These are phyloP conservation scores for Sylvilagus floridanus DNA, from an alignment of 2,797 vertebrate species.

Conservation along the genomic window DNA sequence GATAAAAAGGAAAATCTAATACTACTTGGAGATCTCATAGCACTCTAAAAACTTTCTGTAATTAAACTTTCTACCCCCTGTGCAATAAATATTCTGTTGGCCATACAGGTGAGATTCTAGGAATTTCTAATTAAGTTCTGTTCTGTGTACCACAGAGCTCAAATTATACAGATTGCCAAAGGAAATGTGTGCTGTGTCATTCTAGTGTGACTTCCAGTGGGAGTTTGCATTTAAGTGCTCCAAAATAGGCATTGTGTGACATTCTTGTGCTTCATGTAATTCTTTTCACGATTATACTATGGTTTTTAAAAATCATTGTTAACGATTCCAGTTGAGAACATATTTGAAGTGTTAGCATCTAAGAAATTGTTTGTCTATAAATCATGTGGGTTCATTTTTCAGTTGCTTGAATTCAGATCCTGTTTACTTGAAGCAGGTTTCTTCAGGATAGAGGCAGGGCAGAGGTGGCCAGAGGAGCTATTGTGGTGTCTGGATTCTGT, in stretches of 20 bases:
- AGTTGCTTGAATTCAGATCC: constrained; percentile 35
- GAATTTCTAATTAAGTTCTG: constrained; percentile 72
- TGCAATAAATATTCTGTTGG: constrained; percentile 52
- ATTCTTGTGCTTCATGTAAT: not conserved
- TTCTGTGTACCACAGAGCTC: constrained; percentile 57
- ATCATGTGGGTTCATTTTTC: constrained; percentile 4
- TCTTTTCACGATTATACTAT: constrained; percentile 33
- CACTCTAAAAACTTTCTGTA: constrained; percentile 36
- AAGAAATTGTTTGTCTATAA: constrained; percentile 40
- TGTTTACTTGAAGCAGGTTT: constrained; percentile 30
- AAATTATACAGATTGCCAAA: constrained; percentile 52
- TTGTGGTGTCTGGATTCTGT: not conserved
- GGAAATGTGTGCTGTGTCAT: constrained; percentile 41
- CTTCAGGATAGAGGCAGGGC: not conserved
- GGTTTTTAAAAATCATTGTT: constrained; percentile 53
- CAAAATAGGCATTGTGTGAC: not conserved
- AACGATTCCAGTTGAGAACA: constrained; percentile 26
- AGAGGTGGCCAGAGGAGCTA: not conserved
- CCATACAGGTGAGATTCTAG: constrained; percentile 59
- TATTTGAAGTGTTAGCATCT: constrained; percentile 55
- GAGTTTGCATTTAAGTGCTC: constrained; percentile 49
- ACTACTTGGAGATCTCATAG: constrained; percentile 45
- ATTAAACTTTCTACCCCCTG: constrained; percentile 59
- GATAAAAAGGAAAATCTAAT: constrained; percentile 45
- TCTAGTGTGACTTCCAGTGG: constrained; percentile 48